Base-by-base conservation (phyloP, 2,888 invertebrate species). In the Eupithecia exiguata region DNA sequence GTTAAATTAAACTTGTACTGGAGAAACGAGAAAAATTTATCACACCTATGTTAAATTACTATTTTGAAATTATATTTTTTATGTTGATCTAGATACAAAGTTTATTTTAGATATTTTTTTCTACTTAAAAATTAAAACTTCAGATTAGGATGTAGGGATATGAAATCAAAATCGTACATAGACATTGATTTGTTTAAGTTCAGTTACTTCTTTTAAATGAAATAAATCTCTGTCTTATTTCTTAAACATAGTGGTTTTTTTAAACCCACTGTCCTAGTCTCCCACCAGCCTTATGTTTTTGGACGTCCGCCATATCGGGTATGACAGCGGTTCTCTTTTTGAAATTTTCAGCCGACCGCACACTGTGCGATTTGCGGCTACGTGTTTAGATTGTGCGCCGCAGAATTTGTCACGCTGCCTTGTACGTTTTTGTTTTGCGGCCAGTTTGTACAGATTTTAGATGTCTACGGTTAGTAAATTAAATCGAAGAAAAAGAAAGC, bases 241-340 rank as follows among this genome's bases (percentile, higher is more conserved):
- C n/a, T 30, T 30, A 30, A 30, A 30, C 30, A 30, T 30, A 30
- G 30, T 30, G 30, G 30, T 30, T 30, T 30, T 30, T 30, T 30
- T 30, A 30, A 30, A 30, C 30, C 6, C 1, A 40, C 66, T 66
- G 10, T 14, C 68, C 40, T 53, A 38, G 70, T 72, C 65, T 72
- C 40, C 66, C 36, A 14, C 10, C 38, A n/a, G 72, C 71, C 63
- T 71, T 61, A 70, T 86, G 75, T 81, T 76, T 81, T 92, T 93
- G 93, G 93, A 93, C 89, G 88, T 91, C 87, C 88, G 94, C 94
- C 93, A 93, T 93, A 93, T 92, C 93, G 92, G 81, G 75, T 92
- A 91, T 93, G 93, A 93, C 93, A 93, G 92, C 85, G 82, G 87
- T 92, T 90, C 90, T 93, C 90, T 93, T 93, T 93, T 93, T 93